Percentiles rank a stretch among this genome's conserved stretches.
These are phyloP conservation scores for Drosophila oshimai DNA, from an alignment of 1,140 invertebrate genomes.

Conservation along the genomic window DNA sequence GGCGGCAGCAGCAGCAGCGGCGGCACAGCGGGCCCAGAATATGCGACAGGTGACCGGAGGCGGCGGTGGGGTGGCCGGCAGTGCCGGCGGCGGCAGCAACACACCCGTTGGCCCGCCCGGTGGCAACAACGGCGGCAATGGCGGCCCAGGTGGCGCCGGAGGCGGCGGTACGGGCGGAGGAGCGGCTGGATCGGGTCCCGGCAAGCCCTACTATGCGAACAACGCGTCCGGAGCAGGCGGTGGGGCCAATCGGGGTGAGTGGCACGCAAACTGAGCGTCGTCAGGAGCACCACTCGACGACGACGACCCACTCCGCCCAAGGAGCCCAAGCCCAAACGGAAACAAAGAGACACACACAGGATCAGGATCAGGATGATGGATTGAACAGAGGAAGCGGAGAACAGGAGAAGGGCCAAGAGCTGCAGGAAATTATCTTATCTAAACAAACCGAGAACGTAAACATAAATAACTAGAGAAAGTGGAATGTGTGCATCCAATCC, in stretches of 20 bases:
- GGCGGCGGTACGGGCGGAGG: conserved; percentile 54
- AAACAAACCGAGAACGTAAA: background rate
- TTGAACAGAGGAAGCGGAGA: background rate
- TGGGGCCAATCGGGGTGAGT: conserved; percentile 67
- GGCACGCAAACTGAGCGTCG: conserved; percentile 62
- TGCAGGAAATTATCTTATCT: conserved; percentile 49
- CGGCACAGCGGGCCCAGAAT: conserved; percentile 71
- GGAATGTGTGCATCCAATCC: conserved; percentile 5
- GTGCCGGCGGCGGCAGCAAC: conserved; percentile 57
- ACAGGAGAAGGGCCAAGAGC: background rate
- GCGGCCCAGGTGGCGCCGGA: conserved; percentile 47
- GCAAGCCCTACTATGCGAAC: conserved; percentile 80
- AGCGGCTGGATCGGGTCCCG: conserved; percentile 53
- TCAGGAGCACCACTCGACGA: background rate
- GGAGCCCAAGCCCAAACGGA: background rate
- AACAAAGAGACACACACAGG: conserved; percentile 14
- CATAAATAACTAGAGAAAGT: conserved; percentile 3
- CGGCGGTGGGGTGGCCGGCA: conserved; percentile 44
- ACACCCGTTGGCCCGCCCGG: conserved; percentile 61
- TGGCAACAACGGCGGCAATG: conserved; percentile 50
- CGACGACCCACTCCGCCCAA: background rate
- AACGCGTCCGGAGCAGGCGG: conserved; percentile 63
- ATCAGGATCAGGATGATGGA: conserved; percentile 8
- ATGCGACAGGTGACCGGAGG: conserved; percentile 77
- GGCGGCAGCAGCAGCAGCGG: conserved; percentile 61